phyloP scores from a whole-genome alignment of 2,888 invertebrate species.

The Sericinus montela region DNA sequence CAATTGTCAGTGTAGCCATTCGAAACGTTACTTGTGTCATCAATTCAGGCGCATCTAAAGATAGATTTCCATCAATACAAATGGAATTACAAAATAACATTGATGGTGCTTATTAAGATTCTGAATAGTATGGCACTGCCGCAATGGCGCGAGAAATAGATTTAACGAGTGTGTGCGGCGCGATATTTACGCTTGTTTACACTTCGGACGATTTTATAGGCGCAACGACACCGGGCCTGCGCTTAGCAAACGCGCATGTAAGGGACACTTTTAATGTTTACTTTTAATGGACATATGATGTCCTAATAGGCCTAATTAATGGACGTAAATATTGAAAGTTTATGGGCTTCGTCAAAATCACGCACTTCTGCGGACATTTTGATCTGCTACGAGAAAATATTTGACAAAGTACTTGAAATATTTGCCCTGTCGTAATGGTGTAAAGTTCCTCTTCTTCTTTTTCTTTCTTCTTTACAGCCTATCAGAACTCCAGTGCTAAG shows the following conservation, averaged over 20 bases:
- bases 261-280: conserved; percentile 36
- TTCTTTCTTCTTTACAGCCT: background rate
- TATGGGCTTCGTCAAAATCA: too few species aligned
- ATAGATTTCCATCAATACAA: conserved; percentile 9
- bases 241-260: conserved; percentile 34
- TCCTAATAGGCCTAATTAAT: too few species aligned
- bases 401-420: too few species aligned
- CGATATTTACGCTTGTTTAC: conserved; percentile 76
- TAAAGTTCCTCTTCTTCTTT: too few species aligned
- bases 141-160: conserved; percentile 71
- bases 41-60: background rate
- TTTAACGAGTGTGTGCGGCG: conserved; percentile 73
- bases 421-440: too few species aligned
- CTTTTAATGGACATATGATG: background rate
- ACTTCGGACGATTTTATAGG: conserved; percentile 74
- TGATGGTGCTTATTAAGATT: conserved; percentile 37
- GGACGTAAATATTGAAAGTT: too few species aligned
- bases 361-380: too few species aligned
- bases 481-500: conserved; percentile 3
- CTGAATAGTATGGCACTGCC: conserved; percentile 42
- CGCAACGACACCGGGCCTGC: conserved; percentile 68
- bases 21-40: too few species aligned
- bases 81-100: conserved; percentile 13
- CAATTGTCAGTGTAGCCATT: too few species aligned
- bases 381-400: too few species aligned